Evolutionary conservation across 2,888 invertebrate genomes (phyloP).

Genomic region (Drosophila melanosoma): DNA sequence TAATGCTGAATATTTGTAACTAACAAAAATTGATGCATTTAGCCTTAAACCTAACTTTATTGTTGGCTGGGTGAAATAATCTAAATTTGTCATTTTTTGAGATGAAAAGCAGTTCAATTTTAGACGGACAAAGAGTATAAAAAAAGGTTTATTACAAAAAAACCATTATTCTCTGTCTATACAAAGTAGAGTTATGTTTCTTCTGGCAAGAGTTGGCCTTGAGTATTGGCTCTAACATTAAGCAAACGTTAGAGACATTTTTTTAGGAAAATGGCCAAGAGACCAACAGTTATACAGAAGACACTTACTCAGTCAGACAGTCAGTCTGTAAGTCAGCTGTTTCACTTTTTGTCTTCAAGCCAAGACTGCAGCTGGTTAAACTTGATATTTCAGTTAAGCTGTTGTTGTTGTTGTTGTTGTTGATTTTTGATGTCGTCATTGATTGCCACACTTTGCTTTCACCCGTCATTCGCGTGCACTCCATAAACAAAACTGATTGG

Average conservation of each 20-base stretch:
- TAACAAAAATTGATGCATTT: too few species aligned
- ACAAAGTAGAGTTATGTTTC: conserved; percentile 1
- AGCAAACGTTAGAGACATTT: background rate
- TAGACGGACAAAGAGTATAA: background rate
- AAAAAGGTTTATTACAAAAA: background rate
- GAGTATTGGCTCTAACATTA: conserved; percentile 4
- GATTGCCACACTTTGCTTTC: conserved; percentile 82
- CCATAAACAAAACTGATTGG: conserved; percentile 16
- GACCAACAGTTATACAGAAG: conserved; percentile 2
- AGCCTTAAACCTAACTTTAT: background rate
- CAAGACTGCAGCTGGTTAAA: conserved; percentile 65
- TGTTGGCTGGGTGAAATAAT: too few species aligned
- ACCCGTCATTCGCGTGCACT: conserved; percentile 66
- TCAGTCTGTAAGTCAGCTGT: conserved; percentile 61
- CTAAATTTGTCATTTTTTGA: background rate
- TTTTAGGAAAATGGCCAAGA: conserved; percentile 20
- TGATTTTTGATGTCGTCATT: conserved; percentile 76
- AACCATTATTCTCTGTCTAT: background rate
- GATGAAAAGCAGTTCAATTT: background rate
- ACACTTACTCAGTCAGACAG: conserved; percentile 1
- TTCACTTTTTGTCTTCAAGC: conserved; percentile 33
- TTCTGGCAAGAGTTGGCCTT: background rate
- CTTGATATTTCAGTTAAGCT: conserved; percentile 66
- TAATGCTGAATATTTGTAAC: background rate
- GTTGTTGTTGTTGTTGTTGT: conserved; percentile 1